Base-by-base conservation (phyloP, 2,797 vertebrate genomes). In the Poeciliopsis presidionis region DNA sequence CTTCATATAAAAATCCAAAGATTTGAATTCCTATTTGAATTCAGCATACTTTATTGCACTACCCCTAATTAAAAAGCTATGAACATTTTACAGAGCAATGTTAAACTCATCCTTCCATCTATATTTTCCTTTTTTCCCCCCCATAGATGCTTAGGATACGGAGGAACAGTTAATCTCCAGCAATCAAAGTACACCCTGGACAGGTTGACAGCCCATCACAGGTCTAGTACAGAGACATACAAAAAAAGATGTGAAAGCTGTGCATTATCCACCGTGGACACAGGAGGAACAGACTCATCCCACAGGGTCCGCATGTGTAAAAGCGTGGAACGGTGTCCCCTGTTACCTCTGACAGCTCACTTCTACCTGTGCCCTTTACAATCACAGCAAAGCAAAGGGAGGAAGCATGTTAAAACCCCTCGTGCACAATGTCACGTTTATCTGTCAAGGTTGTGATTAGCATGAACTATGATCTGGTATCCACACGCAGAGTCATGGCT, bases 401-500 rank as follows among this genome's bases (percentile, higher is more conserved):
- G 25, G 33, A 79, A 72, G 72, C 71, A 78, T 93, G 90, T 93
- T 91, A 91, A 94, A 90, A 92, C 75, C 73, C 72, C 61, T 43
- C 43, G 67, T 84, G 79, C 82, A 87, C 91, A 90, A 84, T 91
- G 93, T 88, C 90, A 87, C 93, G 89, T 94, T 94, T 94, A 91
- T 93, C 88, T 86, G 89, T 93, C 89, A 91, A 92, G 91, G 91
- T 93, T 47, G 55, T 91, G 91, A 93, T 95, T 93, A 92, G 87
- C 86, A 90, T 91, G 85, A 93, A 90, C 91, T 91, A 77, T 88
- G 89, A 93, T 93, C 86, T 94, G 91, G 86, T 89, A 86, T 80
- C 78, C 90, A 84, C 43, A 65, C 13, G 55, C 76, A 80, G 59
- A 74, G 33, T 46, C 72, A 25, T 30, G 53, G 71, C 49, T 25